Evolutionary conservation across 2,797 vertebrate genomes (phyloP).

Genomic region (Ptychobarbus kaznakovi): DNA sequence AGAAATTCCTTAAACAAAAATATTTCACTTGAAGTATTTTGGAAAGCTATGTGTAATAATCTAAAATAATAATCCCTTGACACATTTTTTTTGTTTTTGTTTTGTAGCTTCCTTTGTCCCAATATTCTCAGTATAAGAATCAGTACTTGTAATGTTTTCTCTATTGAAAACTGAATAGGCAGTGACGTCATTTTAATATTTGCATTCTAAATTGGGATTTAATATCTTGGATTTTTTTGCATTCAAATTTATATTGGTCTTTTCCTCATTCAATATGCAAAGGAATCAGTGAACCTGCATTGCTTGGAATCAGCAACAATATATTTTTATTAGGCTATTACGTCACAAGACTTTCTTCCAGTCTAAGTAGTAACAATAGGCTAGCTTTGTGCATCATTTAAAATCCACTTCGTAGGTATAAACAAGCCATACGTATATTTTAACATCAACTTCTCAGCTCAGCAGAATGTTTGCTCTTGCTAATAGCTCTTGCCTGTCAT

Average conservation of each 20-base stretch:
- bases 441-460: constrained; percentile 1
- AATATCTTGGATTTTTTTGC: neutral
- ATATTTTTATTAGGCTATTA: neutral
- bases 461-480: constrained; percentile 14
- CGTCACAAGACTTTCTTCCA: neutral
- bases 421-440: constrained; percentile 5
- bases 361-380: neutral
- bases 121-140: neutral
- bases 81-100: too few species aligned
- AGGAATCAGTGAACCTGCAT: neutral
- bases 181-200: neutral
- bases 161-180: neutral
- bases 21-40: neutral
- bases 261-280: neutral
- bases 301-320: neutral
- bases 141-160: neutral
- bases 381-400: neutral
- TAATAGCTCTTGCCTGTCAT: constrained; percentile 19
- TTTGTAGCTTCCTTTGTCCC: neutral
- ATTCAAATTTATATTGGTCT: neutral
- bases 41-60: neutral
- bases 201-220: neutral
- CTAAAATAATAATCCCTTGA: neutral
- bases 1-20: neutral
- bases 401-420: constrained; percentile 6